These are phyloP conservation scores for Geotrupes spiniger DNA, from an alignment of 2,888 invertebrate genomes.

Conservation along the genomic window DNA sequence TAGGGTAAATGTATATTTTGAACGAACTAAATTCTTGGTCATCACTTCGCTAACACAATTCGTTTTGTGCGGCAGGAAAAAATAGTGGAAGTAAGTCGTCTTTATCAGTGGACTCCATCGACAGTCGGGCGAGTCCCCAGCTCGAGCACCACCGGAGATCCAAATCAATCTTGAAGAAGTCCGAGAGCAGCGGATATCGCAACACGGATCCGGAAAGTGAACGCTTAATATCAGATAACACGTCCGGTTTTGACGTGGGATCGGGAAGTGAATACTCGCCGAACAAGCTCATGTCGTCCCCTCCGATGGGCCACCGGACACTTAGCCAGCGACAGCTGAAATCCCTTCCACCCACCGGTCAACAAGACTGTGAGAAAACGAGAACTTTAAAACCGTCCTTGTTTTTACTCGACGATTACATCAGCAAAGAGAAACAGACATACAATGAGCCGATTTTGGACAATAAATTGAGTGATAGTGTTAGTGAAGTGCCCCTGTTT, in stretches of 20 bases:
- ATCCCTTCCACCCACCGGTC: constrained; percentile 29
- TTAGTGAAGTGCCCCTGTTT: constrained; percentile 49
- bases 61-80: constrained; percentile 45
- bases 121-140: constrained; percentile 61
- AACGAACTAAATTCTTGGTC: too few relatives aligned
- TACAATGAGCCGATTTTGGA: constrained; percentile 39
- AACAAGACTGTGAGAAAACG: constrained; percentile 39
- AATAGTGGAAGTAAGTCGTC: constrained; percentile 64
- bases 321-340: constrained; percentile 35
- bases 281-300: constrained; percentile 43
- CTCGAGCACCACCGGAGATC: constrained; percentile 65
- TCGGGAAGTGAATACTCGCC: constrained; percentile 47
- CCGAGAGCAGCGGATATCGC: constrained; percentile 57
- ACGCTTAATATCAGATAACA: constrained; percentile 66
- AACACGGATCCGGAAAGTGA: constrained; percentile 70
- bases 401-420: constrained; percentile 49
- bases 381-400: constrained; percentile 48
- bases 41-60: background rate
- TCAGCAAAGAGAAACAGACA: constrained; percentile 42
- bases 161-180: constrained; percentile 76
- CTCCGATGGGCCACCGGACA: constrained; percentile 37
- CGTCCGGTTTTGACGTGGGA: constrained; percentile 57
- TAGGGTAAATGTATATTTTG: too few relatives aligned
- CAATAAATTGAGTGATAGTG: constrained; percentile 43
- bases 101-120: constrained; percentile 67